Evolutionary conservation across 2,888 invertebrate species (phyloP).

Genomic region (Dichetophora obliterata): DNA sequence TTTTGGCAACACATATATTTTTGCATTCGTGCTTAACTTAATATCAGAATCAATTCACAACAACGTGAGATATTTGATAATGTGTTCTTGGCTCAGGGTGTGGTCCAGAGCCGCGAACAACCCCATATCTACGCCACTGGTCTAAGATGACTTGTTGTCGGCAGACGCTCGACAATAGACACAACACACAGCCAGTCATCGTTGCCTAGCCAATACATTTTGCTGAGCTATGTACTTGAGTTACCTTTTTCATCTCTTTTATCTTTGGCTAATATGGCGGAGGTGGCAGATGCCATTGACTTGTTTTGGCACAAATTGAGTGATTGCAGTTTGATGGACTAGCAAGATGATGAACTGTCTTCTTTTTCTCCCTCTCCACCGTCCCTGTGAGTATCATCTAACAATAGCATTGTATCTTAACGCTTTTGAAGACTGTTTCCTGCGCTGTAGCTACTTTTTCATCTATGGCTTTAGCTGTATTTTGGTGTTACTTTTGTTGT

Average conservation of each 20-base stretch:
- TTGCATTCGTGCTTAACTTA: no score
- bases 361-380: neutral
- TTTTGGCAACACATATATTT: no score
- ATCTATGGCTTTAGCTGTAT: neutral
- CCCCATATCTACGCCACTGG: no score
- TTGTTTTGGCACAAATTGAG: slow-evolving; percentile 50
- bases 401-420: slow-evolving; percentile 17
- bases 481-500: neutral
- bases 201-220: no score
- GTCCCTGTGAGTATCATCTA: neutral
- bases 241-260: neutral
- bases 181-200: no score
- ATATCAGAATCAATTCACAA: no score
- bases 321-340: slow-evolving; percentile 46
- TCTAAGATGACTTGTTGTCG: no score
- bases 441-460: neutral
- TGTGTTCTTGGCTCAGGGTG: no score
- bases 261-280: slow-evolving; percentile 4
- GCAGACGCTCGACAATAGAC: no score
- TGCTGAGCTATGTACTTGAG: no score
- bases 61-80: no score
- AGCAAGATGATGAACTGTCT: slow-evolving; percentile 1
- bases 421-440: neutral
- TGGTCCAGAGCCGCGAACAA: no score
- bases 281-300: slow-evolving; percentile 31